Evolutionary conservation across 2,113 vertebrate genomes (phyloP).

Genomic region (Menura novaehollandiae): DNA sequence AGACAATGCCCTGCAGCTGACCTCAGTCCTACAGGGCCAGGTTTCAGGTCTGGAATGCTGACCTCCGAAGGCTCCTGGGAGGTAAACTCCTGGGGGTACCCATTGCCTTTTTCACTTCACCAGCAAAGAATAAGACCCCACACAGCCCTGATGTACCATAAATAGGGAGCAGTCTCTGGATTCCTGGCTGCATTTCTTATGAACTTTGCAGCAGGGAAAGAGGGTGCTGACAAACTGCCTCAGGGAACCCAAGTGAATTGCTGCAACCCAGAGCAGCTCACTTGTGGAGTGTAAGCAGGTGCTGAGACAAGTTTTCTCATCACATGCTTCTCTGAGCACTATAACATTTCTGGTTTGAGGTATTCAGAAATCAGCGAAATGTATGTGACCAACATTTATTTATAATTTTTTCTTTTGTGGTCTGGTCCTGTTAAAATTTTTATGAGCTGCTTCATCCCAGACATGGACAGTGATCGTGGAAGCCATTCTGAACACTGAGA

Average conservation of each 20-base stretch:
- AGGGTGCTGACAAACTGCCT: neutral
- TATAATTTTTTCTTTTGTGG: neutral
- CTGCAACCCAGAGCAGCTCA: neutral
- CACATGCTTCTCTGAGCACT: neutral
- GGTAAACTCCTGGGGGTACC: accelerated
- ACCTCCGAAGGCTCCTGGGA: neutral
- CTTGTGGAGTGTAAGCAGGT: neutral
- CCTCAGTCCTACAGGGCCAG: neutral
- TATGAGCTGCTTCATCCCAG: neutral
- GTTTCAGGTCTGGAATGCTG: neutral
- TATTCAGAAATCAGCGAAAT: neutral
- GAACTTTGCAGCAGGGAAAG: neutral
- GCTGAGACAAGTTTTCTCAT: neutral
- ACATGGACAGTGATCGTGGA: accelerated
- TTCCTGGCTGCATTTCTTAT: neutral
- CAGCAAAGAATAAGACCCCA: neutral
- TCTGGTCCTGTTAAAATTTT: neutral
- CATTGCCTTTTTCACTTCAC: neutral
- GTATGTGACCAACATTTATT: neutral
- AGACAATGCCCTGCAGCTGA: neutral
- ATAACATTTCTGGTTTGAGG: neutral
- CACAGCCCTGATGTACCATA: neutral
- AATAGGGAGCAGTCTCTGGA: neutral
- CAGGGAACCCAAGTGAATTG: neutral
- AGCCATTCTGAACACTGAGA: neutral